A percentile compares a stretch with the other conserved stretches of the same genome.
Evolutionary conservation across 2,888 invertebrate species (phyloP).

Genomic region (Tachina lurida): DNA sequence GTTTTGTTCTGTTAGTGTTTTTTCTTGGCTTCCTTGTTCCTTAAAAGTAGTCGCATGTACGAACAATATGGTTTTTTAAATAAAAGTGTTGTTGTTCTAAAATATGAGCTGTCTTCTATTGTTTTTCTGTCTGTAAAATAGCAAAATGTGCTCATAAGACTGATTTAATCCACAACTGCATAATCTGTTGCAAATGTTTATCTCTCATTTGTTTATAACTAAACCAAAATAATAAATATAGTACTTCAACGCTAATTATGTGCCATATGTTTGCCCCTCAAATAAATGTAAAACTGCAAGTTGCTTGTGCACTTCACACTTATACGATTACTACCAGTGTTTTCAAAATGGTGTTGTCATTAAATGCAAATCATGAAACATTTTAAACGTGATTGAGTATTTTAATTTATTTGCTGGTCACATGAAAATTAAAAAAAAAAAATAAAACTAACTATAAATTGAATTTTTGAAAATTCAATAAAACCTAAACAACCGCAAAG

Average conservation of each 20-base stretch:
- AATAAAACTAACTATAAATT: constrained; percentile 51
- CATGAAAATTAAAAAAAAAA: not conserved
- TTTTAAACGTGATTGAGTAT: constrained; percentile 2
- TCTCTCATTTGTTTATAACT: not conserved
- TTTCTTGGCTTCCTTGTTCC: too few species aligned
- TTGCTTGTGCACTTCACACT: constrained; percentile 15
- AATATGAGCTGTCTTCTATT: too few species aligned
- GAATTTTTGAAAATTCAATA: constrained; percentile 52
- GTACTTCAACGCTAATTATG: not conserved
- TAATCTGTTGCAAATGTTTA: not conserved
- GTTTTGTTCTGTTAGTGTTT: too few species aligned
- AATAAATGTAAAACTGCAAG: not conserved
- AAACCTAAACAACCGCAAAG: constrained; percentile 57
- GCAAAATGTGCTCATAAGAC: not conserved
- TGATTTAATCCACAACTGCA: not conserved
- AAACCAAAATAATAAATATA: not conserved
- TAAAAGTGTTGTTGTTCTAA: too few species aligned
- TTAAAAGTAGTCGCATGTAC: too few species aligned
- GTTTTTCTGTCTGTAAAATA: not conserved
- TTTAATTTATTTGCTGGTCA: constrained; percentile 36
- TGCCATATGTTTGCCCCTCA: not conserved
- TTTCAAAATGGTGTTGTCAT: constrained; percentile 27
- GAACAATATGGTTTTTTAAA: too few species aligned
- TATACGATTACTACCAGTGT: not conserved
- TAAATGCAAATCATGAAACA: constrained; percentile 44